Evolutionary conservation across 2,113 vertebrate species (phyloP).

Genomic region (Tachysurus vachellii): DNA sequence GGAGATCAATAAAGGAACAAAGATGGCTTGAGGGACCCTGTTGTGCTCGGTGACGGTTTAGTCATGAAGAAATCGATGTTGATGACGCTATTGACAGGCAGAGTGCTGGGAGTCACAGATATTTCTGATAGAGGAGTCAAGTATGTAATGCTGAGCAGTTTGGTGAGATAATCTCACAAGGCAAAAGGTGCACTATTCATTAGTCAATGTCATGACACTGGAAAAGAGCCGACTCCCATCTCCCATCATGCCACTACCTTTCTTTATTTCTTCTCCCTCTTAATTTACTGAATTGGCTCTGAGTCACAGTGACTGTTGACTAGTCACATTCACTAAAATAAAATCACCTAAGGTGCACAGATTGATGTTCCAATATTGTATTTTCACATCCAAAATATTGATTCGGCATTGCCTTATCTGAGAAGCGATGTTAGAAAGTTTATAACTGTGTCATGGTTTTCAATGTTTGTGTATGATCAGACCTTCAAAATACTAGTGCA

Average conservation of each 20-base stretch:
- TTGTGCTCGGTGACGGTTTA: background rate
- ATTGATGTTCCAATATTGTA: background rate
- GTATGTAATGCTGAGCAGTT: constrained; percentile 34
- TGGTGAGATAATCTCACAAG: background rate
- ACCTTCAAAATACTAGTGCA: background rate
- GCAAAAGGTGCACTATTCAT: constrained; percentile 27
- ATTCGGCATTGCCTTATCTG: background rate
- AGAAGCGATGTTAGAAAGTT: background rate
- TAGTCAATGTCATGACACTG: constrained; percentile 24
- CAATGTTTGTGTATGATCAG: background rate
- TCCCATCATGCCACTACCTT: background rate
- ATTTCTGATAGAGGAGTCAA: constrained; percentile 24
- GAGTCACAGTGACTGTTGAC: background rate
- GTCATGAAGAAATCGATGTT: constrained; percentile 37
- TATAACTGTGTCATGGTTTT: background rate
- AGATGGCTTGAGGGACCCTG: background rate
- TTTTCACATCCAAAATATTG: background rate
- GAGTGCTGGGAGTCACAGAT: constrained; percentile 4
- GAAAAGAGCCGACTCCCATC: background rate
- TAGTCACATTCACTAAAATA: background rate
- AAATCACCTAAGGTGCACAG: background rate
- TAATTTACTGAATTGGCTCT: background rate
- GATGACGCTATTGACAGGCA: constrained; percentile 1
- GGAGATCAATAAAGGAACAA: constrained; percentile 42
- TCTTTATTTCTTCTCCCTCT: background rate